These are phyloP conservation scores for Aphis gossypii DNA, from an alignment of 1,140 invertebrate species.

Conservation along the genomic window DNA sequence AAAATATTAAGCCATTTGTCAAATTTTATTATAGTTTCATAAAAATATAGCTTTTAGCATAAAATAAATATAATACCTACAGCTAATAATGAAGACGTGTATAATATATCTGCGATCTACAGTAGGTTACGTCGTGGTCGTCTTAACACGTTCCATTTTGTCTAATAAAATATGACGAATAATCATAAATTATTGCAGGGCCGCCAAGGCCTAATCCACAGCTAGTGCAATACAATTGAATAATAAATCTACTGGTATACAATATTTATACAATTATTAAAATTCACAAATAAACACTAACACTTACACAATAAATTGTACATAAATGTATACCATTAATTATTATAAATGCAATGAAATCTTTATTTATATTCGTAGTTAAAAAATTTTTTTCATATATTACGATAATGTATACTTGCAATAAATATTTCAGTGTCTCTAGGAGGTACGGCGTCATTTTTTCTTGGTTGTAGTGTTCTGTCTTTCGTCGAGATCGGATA, in stretches of 20 bases:
- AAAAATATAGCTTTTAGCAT: background rate
- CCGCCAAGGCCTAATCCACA: no score
- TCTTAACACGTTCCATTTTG: background rate
- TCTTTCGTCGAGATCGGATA: conserved; percentile 62
- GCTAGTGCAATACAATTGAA: no score
- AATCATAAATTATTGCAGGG: background rate
- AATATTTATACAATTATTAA: background rate
- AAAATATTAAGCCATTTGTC: conserved; percentile 22
- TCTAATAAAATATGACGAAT: background rate
- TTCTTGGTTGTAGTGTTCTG: conserved; percentile 62
- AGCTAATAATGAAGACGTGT: background rate
- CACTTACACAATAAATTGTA: background rate
- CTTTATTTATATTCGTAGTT: background rate
- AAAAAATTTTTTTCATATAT: background rate
- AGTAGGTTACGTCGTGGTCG: background rate
- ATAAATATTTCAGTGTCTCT: conserved; percentile 61
- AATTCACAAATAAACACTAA: background rate
- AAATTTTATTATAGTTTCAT: conserved; percentile 19
- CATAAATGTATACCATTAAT: no score
- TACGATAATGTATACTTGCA: background rate
- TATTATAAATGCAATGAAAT: background rate
- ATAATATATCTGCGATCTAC: background rate
- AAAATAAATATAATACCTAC: background rate
- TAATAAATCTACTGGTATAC: background rate
- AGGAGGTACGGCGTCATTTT: conserved; percentile 62